phyloP scores from a whole-genome alignment of 2,888 invertebrate species.

The Phorcus lineatus region DNA sequence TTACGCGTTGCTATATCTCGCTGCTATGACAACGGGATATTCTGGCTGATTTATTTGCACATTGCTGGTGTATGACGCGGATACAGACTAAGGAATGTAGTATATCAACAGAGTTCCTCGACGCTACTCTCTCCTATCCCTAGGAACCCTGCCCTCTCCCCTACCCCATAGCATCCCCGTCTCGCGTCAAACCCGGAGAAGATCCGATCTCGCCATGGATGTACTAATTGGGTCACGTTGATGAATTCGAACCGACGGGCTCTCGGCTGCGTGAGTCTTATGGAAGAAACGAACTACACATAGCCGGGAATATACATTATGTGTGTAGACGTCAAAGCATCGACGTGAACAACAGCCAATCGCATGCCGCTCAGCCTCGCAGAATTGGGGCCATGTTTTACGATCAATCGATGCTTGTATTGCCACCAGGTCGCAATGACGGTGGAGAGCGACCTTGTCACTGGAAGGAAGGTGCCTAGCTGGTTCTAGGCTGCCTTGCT shows the following conservation, averaged over 20 bases:
- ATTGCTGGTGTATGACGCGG: slow-evolving; percentile 24
- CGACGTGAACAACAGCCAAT: slow-evolving; percentile 3
- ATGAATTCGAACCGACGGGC: slow-evolving; percentile 21
- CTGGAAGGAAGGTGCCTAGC: neutral
- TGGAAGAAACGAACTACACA: neutral
- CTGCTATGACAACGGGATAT: slow-evolving; percentile 30
- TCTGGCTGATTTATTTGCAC: slow-evolving; percentile 29
- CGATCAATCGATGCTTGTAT: slow-evolving; percentile 13
- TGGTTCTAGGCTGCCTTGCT: neutral
- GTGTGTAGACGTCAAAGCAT: neutral
- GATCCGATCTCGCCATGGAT: no score
- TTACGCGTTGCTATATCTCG: slow-evolving; percentile 27
- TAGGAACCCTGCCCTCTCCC: no score
- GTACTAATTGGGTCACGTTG: slow-evolving; percentile 20
- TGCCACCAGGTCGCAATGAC: slow-evolving; percentile 4
- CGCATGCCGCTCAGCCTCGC: neutral
- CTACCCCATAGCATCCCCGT: neutral
- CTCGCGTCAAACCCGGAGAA: neutral
- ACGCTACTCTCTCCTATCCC: no score
- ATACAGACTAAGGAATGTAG: neutral
- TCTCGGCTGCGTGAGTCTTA: neutral
- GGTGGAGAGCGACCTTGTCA: slow-evolving; percentile 2
- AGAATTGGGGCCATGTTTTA: slow-evolving; percentile 22
- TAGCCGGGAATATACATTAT: slow-evolving; percentile 15
- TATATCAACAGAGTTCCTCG: neutral